Base-by-base conservation (phyloP, 2,113 vertebrate genomes). In the Manacus vitellinus region DNA sequence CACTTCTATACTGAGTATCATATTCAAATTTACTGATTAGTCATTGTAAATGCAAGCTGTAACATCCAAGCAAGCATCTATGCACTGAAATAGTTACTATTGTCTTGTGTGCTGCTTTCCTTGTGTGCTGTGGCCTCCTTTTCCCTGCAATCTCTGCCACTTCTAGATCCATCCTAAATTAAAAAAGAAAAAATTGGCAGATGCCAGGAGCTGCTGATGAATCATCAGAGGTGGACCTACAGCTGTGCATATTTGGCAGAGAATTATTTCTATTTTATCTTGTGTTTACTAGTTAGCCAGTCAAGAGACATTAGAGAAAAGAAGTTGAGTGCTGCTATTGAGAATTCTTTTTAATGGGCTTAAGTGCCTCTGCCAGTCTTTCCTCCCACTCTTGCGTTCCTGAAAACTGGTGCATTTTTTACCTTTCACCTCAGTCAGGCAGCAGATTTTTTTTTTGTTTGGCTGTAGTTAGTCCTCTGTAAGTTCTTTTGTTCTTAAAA, bases 1-100 rank as follows among this genome's bases (percentile, higher is more conserved):
- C 88, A 88, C 88, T 95, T 93, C 75, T 96, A 54, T 92, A 85
- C 88, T 92, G 77, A 95, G 88, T 67, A 46, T 90, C 90, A 7
- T 76, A 92, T 95, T 93, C 88, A 96, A 14, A 91, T 96, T 93
- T 95, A 44, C 95, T 96, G 94, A 97, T 96, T 96, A 96, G 82
- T 86, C 90, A 97, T 95, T 97, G 94, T 95, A 92, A 88, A 88
- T 88, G 79, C 63, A 73, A 88, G 88, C 85, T 95, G 82, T 77
- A 71, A 46, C 88, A 95, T 88, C 93, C 85, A 92, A 70, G 78
- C 4, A 2, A 92, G 39, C 71, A 65, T 83, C 94, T 92, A 72
- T 87, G 89, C 74, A 49, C 93, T 88, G 79, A 95, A 96, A 96
- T 96, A 92, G 92, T 93, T 92, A 51, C 67, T 68, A 94, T 96